phyloP scores from a whole-genome alignment of 2,113 vertebrate species.

The Pycnonotus jocosus region DNA sequence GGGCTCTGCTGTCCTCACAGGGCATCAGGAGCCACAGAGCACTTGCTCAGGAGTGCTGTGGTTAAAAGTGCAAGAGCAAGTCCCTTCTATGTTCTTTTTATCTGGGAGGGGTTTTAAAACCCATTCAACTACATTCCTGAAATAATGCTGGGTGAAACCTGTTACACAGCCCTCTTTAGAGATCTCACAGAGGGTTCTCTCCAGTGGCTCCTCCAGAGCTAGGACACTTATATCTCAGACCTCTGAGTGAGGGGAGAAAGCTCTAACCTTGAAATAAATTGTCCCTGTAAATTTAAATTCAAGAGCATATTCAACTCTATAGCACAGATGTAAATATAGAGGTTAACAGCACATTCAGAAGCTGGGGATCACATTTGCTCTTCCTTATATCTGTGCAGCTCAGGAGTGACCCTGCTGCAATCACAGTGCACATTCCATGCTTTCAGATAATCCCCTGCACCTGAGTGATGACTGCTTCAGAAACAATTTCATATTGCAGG shows the following conservation, averaged over 20 bases:
- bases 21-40: background rate
- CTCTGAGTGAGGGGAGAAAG: background rate
- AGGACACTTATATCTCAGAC: background rate
- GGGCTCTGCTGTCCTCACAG: background rate
- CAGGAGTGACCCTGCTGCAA: background rate
- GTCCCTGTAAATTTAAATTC: background rate
- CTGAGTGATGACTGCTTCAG: background rate
- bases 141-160: background rate
- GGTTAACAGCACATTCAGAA: background rate
- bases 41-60: background rate
- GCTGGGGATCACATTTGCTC: background rate
- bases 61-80: background rate
- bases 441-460: background rate
- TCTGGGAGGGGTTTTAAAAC: background rate
- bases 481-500: background rate
- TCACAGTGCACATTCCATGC: background rate
- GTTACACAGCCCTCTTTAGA: background rate
- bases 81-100: background rate
- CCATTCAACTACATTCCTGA: background rate
- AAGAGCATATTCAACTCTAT: background rate
- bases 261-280: background rate
- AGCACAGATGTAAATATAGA: background rate
- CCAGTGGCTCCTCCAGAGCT: background rate
- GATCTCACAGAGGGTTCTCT: background rate
- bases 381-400: background rate